Evolutionary conservation across 2,888 invertebrate species (phyloP).

Genomic region (Pollenia labialis): DNA sequence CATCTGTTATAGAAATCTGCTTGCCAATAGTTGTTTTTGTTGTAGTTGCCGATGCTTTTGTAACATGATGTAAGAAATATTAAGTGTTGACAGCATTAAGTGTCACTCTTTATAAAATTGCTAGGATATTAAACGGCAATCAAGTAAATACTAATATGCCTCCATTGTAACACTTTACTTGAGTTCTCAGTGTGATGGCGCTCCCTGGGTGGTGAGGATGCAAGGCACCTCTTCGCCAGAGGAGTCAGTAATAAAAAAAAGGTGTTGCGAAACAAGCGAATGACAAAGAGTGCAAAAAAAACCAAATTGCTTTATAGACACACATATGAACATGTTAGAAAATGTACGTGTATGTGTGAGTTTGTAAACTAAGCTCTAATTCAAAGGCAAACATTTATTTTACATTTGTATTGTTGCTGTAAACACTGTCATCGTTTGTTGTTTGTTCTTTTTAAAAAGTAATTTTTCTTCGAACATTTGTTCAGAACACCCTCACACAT

Average conservation of each 20-base stretch:
- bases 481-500: conserved; percentile 33
- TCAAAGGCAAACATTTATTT: conserved; percentile 27
- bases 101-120: conserved; percentile 65
- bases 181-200: background rate
- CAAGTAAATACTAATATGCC: conserved; percentile 65
- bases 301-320: conserved; percentile 29
- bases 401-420: conserved; percentile 33
- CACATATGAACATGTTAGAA: background rate
- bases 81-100: conserved; percentile 71
- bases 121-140: conserved; percentile 73
- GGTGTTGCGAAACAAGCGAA: conserved; percentile 20
- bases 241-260: conserved; percentile 10
- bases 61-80: conserved; percentile 66
- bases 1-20: conserved; percentile 61
- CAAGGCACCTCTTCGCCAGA: background rate
- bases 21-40: conserved; percentile 34
- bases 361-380: conserved; percentile 39
- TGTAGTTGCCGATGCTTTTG: conserved; percentile 13
- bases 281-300: conserved; percentile 6
- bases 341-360: background rate
- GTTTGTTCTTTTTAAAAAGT: conserved; percentile 66
- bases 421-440: conserved; percentile 61
- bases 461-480: conserved; percentile 67
- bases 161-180: conserved; percentile 20
- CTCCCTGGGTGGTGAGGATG: background rate